Evolutionary conservation across 2,888 invertebrate genomes (phyloP), one percentile per base, ranked within the genome.

Genomic region (Pachydiplax longipennis): DNA sequence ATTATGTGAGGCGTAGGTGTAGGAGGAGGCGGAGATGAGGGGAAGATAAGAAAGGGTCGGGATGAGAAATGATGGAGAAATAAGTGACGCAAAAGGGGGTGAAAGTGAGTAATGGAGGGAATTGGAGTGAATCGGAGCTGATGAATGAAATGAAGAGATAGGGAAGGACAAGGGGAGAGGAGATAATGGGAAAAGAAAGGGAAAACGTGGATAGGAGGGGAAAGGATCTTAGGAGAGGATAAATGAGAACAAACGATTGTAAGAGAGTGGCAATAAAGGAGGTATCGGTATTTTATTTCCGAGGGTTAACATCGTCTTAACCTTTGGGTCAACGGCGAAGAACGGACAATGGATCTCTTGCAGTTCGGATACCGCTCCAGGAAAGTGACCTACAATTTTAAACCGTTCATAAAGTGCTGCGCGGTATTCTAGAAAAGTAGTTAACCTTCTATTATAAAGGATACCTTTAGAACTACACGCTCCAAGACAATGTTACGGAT

Each of bases 121-220:
- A 73, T 73, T 25, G 73, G 87, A 65, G 65, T 65, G 87, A 87
- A 87, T 87, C 87, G 87, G 61, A 87, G 37, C 87, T 87, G 87
- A 87, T 87, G 87, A 87, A 87, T 87, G 87, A 87, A 87, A 87
- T 87, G 87, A 87, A 87, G 87, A 87, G 87, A 87, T 65, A 87
- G 31, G 87, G 61, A 12, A 87, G 61, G 18, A 73, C 31, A 53
- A 61, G 87, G 61, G n/a, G 61, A 87, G 61, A 31, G 31, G 87
- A 40, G 25, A 87, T 61, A 37, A 87, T 61, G 87, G 61, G 31
- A 25, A 40, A 37, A 12, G 31, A 22, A 37, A 37, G 37, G 83
- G 18, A 53, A 35, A 83, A 58, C 18, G 35, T 4, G 10, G 25
- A 37, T 8, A 12, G 35, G 4, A 81, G 22, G 37, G 81, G 81